These are phyloP conservation scores for Leistus spinibarbis DNA, from an alignment of 2,888 invertebrate genomes.

Conservation along the genomic window DNA sequence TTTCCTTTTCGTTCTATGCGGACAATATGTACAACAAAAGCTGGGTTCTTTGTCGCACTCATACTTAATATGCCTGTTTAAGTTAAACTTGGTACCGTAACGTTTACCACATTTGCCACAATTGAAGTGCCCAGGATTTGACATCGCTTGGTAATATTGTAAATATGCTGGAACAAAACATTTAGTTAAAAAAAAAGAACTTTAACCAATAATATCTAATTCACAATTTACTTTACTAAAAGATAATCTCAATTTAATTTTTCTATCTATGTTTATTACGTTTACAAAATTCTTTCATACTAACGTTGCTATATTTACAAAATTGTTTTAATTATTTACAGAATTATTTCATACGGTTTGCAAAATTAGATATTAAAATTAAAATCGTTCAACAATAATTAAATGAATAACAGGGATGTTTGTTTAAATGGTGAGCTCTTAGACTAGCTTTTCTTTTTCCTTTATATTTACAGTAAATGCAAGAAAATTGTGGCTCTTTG, in stretches of 20 bases:
- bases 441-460: neutral
- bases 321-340: too few species aligned
- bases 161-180: neutral
- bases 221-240: neutral
- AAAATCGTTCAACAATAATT: neutral
- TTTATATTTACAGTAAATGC: constrained; percentile 4
- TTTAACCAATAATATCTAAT: neutral
- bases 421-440: neutral
- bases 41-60: constrained; percentile 75
- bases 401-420: neutral
- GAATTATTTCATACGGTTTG: too few species aligned
- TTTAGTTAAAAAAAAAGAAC: neutral
- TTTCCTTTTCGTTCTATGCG: constrained; percentile 53
- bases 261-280: neutral
- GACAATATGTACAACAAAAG: constrained; percentile 76
- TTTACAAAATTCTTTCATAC: too few species aligned
- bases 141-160: neutral
- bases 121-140: neutral
- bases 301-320: too few species aligned
- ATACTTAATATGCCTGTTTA: constrained; percentile 59
- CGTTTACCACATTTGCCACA: constrained; percentile 57
- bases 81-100: constrained; percentile 61
- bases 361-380: too few species aligned
- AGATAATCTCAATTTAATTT: neutral
- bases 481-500: constrained; percentile 47